These are phyloP conservation scores for Esox lucius DNA, from an alignment of 2,797 vertebrate species.

Conservation along the genomic window DNA sequence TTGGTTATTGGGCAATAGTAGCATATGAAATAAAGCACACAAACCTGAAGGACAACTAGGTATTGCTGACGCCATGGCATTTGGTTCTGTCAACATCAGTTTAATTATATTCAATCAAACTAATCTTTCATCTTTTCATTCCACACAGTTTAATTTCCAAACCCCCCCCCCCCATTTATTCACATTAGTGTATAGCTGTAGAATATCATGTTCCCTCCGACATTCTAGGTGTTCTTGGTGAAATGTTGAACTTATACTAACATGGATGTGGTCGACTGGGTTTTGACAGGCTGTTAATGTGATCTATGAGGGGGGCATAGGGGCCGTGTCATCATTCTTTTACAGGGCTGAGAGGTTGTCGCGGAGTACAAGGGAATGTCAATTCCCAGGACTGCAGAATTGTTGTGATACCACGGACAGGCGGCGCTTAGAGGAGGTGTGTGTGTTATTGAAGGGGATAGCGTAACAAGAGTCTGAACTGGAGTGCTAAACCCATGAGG, in stretches of 20 bases:
- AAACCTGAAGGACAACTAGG: conserved; percentile 64
- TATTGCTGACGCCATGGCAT: conserved; percentile 53
- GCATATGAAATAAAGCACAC: conserved; percentile 50
- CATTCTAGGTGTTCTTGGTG: conserved; percentile 25
- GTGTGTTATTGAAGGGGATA: conserved; percentile 29
- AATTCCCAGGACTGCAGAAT: conserved; percentile 49
- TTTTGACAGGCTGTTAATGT: conserved; percentile 62
- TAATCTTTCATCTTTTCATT: conserved; percentile 33
- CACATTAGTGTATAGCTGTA: background rate
- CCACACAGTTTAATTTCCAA: conserved; percentile 31
- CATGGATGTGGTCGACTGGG: conserved; percentile 54
- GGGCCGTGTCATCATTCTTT: conserved; percentile 55
- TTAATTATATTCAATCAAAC: conserved; percentile 44
- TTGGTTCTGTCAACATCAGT: conserved; percentile 55
- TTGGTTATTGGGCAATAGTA: conserved; percentile 53
- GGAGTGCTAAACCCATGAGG: background rate
- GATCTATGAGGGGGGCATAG: conserved; percentile 62
- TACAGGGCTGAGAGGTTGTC: conserved; percentile 36
- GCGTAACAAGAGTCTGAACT: conserved; percentile 25
- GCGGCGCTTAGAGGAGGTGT: conserved; percentile 47
- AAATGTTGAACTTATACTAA: conserved; percentile 62
- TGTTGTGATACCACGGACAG: conserved; percentile 61
- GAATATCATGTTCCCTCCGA: background rate
- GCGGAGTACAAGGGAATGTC: conserved; percentile 39
- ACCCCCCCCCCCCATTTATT: background rate